A percentile compares a stretch with the other conserved stretches of the same genome.
Conservation (phyloP, 2,113 vertebrate genomes). For the Pipa parva region DNA sequence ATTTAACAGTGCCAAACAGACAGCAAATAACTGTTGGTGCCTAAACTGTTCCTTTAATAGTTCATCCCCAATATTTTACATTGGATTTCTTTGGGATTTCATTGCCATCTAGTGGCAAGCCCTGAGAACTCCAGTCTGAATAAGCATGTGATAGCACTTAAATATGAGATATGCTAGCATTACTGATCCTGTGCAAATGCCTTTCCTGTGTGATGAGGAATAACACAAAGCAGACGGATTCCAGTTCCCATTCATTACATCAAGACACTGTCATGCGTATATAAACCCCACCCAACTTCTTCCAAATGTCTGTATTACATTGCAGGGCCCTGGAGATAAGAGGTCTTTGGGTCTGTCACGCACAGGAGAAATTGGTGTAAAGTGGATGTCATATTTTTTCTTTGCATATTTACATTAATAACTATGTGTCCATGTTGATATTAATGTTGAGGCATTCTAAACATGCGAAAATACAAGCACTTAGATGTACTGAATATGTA, state of each 20-base stretch:
- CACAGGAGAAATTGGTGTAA: constrained; percentile 17
- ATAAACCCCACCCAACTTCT: constrained; percentile 5
- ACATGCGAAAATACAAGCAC: no score
- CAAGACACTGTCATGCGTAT: constrained; percentile 38
- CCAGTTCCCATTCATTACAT: constrained; percentile 33
- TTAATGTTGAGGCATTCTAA: no score
- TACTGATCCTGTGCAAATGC: constrained; percentile 34
- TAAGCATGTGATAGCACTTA: constrained; percentile 35
- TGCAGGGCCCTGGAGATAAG: constrained; percentile 39
- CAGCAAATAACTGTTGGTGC: no score
- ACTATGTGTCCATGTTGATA: no score
- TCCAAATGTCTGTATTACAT: constrained; percentile 24
- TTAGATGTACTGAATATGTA: no score
- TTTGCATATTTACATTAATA: no score
- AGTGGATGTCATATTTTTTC: no score
- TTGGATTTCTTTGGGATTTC: not conserved
- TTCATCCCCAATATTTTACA: no score
- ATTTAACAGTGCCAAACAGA: no score
- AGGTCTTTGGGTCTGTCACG: constrained; percentile 30
- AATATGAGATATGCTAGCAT: constrained; percentile 25
- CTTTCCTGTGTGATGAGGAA: constrained; percentile 17
- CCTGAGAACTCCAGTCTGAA: not conserved
- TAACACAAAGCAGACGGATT: constrained; percentile 32
- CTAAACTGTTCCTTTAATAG: no score
- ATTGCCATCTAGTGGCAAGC: constrained; percentile 10